Evolutionary conservation across 2,113 vertebrate genomes (phyloP).

Genomic region (Thalassarche chlororhynchos): DNA sequence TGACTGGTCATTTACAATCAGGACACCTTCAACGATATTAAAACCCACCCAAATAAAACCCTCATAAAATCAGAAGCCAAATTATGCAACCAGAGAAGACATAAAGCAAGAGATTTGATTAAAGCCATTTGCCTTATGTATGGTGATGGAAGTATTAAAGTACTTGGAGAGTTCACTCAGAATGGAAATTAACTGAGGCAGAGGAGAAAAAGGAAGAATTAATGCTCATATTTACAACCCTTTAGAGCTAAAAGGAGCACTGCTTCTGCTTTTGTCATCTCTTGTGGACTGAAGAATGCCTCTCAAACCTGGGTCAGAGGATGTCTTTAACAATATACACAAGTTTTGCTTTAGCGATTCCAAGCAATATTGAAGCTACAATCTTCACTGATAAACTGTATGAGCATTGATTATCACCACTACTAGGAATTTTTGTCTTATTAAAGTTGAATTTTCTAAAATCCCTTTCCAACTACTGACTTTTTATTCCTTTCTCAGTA

Average conservation of each 20-base stretch:
- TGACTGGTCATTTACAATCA: not conserved
- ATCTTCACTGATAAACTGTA: not conserved
- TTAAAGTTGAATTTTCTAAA: not conserved
- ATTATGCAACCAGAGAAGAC: not conserved
- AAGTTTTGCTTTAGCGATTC: not conserved
- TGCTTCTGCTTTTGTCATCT: not conserved
- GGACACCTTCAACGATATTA: not conserved
- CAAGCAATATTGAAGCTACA: not conserved
- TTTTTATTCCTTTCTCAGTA: not conserved
- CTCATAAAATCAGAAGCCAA: not conserved
- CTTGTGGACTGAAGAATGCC: not conserved
- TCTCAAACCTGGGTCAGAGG: not conserved
- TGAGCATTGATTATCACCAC: not conserved
- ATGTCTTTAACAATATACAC: not conserved
- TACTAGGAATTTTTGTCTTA: not conserved
- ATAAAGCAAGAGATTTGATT: not conserved
- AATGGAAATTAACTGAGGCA: not conserved
- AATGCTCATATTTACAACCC: not conserved
- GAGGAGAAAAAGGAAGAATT: not conserved
- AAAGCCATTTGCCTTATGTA: not conserved
- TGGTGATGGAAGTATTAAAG: not conserved
- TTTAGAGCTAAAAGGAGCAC: not conserved
- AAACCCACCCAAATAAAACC: not conserved
- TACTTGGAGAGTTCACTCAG: not conserved
- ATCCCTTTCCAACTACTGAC: not conserved